A percentile compares a stretch with the other conserved stretches of the same genome.
These are phyloP conservation scores for Gymnocypris eckloni DNA, from an alignment of 2,797 vertebrate genomes.

Conservation along the genomic window DNA sequence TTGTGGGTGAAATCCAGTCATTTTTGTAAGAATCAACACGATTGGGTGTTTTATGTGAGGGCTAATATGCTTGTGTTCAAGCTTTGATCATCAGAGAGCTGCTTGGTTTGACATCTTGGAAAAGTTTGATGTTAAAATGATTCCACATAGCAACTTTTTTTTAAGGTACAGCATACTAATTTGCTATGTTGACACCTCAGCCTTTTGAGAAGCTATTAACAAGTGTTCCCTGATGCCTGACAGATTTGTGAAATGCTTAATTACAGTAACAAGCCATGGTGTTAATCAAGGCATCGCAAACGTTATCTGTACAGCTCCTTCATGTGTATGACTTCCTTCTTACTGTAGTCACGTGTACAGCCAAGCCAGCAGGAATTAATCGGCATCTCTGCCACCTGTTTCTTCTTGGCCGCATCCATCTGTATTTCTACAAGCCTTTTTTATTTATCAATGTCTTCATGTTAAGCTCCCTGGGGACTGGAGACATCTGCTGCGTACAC, in stretches of 20 bases:
- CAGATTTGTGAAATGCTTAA: slow-evolving; percentile 6
- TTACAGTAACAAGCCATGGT: slow-evolving; percentile 9
- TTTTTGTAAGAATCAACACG: not conserved
- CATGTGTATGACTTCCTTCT: slow-evolving; percentile 13
- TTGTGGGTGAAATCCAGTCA: not conserved
- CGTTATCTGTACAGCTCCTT: slow-evolving; percentile 7
- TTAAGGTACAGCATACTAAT: not conserved
- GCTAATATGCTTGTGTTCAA: not conserved
- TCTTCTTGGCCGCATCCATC: slow-evolving; percentile 63
- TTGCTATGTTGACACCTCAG: not conserved
- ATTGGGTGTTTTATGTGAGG: not conserved
- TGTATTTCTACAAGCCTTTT: slow-evolving; percentile 72
- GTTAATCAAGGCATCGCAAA: slow-evolving; percentile 19
- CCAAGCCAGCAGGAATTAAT: slow-evolving; percentile 42
- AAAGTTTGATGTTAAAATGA: not conserved
- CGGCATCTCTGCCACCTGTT: slow-evolving; percentile 40
- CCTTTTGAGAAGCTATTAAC: not conserved
- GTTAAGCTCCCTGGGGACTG: slow-evolving; percentile 77
- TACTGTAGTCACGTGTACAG: slow-evolving; percentile 24
- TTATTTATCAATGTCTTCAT: slow-evolving; percentile 82
- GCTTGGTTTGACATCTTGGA: not conserved
- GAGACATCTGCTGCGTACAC: slow-evolving; percentile 78
- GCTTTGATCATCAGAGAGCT: not conserved
- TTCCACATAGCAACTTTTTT: not conserved
- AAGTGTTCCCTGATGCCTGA: slow-evolving; percentile 11